phyloP scores from a whole-genome alignment of 2,113 vertebrate species.

The Boleophthalmus pectinirostris region DNA sequence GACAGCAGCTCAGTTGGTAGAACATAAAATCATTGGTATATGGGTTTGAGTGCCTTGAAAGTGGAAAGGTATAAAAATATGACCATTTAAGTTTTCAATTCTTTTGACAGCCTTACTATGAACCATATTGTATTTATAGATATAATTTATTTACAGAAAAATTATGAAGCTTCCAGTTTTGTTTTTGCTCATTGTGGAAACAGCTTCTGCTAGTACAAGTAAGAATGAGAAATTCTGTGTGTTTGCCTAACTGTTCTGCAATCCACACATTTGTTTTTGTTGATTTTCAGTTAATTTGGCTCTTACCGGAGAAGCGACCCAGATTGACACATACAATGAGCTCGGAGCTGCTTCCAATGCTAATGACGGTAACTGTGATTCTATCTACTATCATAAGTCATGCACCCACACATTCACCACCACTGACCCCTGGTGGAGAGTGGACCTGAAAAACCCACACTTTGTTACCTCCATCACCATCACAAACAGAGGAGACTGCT shows the following conservation, averaged over 20 bases:
- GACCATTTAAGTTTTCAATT: too few relatives aligned
- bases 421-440: constrained; percentile 45
- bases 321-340: accelerated
- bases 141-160: background rate
- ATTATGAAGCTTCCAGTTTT: constrained; percentile 11
- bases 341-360: background rate
- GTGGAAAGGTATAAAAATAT: too few relatives aligned
- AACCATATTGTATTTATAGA: background rate
- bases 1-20: too few relatives aligned
- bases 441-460: constrained; percentile 49
- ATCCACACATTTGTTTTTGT: background rate
- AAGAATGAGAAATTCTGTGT: constrained; percentile 7
- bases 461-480: constrained; percentile 33
- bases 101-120: too few relatives aligned
- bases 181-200: background rate
- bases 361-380: constrained; percentile 34
- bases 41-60: too few relatives aligned
- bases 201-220: background rate
- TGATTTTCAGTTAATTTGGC: constrained; percentile 44
- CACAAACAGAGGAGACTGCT: constrained; percentile 49
- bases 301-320: constrained; percentile 41
- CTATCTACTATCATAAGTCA: accelerated
- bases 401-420: background rate
- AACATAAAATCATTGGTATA: too few relatives aligned
- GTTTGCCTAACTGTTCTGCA: background rate